These are phyloP conservation scores for Pogonomyrmex barbatus DNA, from an alignment of 1,140 invertebrate genomes.

Conservation along the genomic window DNA sequence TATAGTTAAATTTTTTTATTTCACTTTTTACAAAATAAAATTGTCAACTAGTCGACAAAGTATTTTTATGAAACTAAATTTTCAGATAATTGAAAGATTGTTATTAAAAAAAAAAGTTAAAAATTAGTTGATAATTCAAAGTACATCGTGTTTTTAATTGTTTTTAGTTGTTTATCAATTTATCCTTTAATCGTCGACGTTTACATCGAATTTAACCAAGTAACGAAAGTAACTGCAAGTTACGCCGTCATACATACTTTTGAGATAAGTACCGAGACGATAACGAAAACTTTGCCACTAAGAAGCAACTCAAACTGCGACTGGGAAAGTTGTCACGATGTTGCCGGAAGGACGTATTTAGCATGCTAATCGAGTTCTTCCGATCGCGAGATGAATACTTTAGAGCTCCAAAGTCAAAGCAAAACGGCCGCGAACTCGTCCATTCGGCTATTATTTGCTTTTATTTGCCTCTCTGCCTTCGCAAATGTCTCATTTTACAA, in stretches of 20 bases:
- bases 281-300: slow-evolving; percentile 47
- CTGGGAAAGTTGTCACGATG: slow-evolving; percentile 49
- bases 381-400: slow-evolving; percentile 52
- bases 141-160: neutral
- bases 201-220: slow-evolving; percentile 34
- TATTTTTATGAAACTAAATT: neutral
- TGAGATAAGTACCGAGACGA: slow-evolving; percentile 28
- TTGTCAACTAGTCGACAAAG: neutral
- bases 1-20: too few relatives aligned
- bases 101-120: neutral
- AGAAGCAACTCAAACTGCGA: slow-evolving; percentile 32
- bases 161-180: neutral
- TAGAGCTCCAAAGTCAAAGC: slow-evolving; percentile 29
- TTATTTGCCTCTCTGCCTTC: neutral
- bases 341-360: slow-evolving; percentile 76
- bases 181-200: slow-evolving; percentile 22
- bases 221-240: slow-evolving; percentile 40
- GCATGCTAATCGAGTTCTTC: slow-evolving; percentile 77
- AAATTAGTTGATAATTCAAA: neutral
- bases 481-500: slow-evolving; percentile 23
- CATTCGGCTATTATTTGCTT: neutral
- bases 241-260: slow-evolving; percentile 24
- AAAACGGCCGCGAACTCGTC: slow-evolving; percentile 21
- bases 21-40: neutral
- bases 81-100: neutral